Percentiles rank a stretch among this genome's conserved stretches.
Conservation (phyloP, 2,797 vertebrate species). For the Sus cebifrons region DNA sequence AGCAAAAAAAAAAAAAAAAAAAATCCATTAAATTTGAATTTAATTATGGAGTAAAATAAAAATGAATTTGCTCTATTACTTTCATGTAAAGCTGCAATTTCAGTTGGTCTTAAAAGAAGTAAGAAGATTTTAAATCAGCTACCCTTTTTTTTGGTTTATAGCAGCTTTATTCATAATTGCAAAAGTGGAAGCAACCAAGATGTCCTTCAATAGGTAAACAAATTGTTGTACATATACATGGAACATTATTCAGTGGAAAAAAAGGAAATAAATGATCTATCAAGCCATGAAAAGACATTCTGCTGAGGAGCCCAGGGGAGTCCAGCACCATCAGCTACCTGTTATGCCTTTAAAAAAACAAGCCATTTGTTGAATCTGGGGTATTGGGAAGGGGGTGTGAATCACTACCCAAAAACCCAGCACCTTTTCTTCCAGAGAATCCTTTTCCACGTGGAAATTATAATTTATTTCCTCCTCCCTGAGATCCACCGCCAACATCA, state of each 20-base stretch:
- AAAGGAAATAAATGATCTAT: no score
- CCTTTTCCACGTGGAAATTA: neutral
- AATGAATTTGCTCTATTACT: constrained; percentile 54
- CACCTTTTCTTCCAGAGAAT: neutral
- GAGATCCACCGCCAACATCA: neutral
- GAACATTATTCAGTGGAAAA: no score
- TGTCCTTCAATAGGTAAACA: no score
- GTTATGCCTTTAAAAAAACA: constrained; percentile 61
- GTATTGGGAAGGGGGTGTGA: neutral
- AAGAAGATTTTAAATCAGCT: constrained; percentile 50
- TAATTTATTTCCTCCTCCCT: neutral
- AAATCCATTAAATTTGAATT: constrained; percentile 43
- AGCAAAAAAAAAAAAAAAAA: constrained; percentile 64
- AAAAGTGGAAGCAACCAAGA: no score
- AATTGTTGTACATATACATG: no score
- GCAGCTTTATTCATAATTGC: no score
- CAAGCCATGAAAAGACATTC: no score
- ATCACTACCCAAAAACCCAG: neutral
- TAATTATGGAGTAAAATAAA: constrained; percentile 65
- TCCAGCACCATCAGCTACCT: neutral
- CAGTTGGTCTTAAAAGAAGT: constrained; percentile 43
- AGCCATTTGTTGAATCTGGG: constrained; percentile 14
- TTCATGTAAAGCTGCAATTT: constrained; percentile 49
- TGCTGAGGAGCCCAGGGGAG: no score
- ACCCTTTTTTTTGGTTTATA: no score